Percentiles rank a stretch among this genome's conserved stretches.
These are phyloP conservation scores for Tympanoctomys barrerae DNA, from an alignment of 2,797 vertebrate genomes.

Conservation along the genomic window DNA sequence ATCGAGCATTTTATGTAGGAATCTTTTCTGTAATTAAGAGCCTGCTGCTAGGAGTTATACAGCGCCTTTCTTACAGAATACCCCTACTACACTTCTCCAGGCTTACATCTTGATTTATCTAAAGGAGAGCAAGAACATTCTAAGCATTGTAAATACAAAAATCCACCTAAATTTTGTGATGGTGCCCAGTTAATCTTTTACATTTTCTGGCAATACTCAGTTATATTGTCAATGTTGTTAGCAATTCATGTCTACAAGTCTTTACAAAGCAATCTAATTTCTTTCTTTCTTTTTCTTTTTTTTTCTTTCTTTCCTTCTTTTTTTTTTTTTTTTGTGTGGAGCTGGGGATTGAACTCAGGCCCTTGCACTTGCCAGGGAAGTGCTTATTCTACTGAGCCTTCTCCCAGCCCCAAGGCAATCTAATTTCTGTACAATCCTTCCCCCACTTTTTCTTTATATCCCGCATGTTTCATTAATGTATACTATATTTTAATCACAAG, in stretches of 20 bases:
- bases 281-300: too few species aligned
- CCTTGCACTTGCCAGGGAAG: too few species aligned
- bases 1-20: neutral
- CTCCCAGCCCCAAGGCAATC: neutral
- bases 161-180: neutral
- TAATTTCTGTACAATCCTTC: neutral
- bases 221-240: constrained; percentile 23
- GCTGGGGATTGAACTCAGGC: too few species aligned
- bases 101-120: neutral
- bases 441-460: neutral
- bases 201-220: neutral
- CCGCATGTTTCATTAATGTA: neutral
- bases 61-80: neutral
- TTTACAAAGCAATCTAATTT: neutral
- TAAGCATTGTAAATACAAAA: neutral
- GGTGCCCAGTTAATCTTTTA: neutral
- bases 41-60: neutral
- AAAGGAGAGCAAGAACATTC: neutral
- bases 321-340: too few species aligned
- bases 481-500: constrained; percentile 18
- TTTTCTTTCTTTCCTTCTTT: too few species aligned
- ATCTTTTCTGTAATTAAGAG: neutral
- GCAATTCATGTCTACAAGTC: neutral
- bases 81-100: neutral
- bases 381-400: too few species aligned